Evolutionary conservation across 1,140 invertebrate species (phyloP), one percentile per base, ranked within the genome.

Genomic region (Pogonognathellus flavescens): DNA sequence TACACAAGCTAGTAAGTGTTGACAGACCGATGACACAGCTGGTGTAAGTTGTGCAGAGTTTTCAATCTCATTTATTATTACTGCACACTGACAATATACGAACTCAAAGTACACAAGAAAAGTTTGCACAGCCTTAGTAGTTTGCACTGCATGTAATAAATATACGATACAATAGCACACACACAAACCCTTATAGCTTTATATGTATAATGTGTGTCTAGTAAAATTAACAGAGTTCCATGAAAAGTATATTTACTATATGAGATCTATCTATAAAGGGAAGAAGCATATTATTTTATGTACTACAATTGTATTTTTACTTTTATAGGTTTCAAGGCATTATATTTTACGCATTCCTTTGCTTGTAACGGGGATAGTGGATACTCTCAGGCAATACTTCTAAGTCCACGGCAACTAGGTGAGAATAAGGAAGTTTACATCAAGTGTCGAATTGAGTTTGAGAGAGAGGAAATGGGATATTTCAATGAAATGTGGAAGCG

Each of bases 391-490:
- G 18, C 14, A 8, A 50, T 84, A 50, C 13, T 31, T 22, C 11
- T 86, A 0, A 14, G 53, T 22, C 72, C 3, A 13, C 18, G 52
- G 13, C 70, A 59, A 22, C 59, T 86, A 5, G 41, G 14, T 1
- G 70, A 76, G 25, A 14, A 57, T 31, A 53, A 82, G 14, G 22
- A 41, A 4, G 8, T 86, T 8, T 20, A 57, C 2, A 59, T 84
- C 52, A 81, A 84, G 16, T 86, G 86, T 50, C 31, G 31, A 14
- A 22, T 86, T 13, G 72, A 81, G 41, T 81, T 84, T 72, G 55
- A 81, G 7, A 81, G 25, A 62, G n/a, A 55, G 41, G 52, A 49
- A n/a, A 31, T 57, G 0, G 53, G 70, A 60, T 59, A 59, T 52
- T 80, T 49, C 1, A 59, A 80, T 10, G 50, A 41, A 49, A 59